Conservation (phyloP, 2,113 vertebrate species). For the Xenopus borealis region DNA sequence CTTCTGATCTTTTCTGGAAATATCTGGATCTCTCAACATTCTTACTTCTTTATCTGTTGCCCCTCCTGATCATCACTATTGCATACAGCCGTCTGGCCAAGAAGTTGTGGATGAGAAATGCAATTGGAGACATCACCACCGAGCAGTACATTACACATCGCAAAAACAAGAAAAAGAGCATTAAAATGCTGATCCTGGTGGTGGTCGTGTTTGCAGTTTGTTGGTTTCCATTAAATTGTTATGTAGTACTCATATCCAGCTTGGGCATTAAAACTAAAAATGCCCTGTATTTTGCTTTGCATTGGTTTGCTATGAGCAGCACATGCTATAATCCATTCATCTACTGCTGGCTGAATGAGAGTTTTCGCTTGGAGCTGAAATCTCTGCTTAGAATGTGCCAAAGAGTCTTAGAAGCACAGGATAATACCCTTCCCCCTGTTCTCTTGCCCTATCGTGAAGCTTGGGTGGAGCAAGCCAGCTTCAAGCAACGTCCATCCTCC, state of each 20-base stretch:
- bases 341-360: constrained; percentile 56
- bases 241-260: constrained; percentile 60
- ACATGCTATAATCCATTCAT: constrained; percentile 60
- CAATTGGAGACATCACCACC: constrained; percentile 50
- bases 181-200: constrained; percentile 62
- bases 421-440: rapidly evolving
- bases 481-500: constrained; percentile 18
- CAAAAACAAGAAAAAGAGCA: constrained; percentile 59
- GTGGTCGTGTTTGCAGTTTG: constrained; percentile 62
- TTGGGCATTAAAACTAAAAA: constrained; percentile 53
- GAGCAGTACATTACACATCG: constrained; percentile 50
- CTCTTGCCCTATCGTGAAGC: background rate
- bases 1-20: constrained; percentile 56
- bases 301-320: constrained; percentile 58
- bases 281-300: constrained; percentile 52
- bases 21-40: constrained; percentile 61
- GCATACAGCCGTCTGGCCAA: constrained; percentile 52
- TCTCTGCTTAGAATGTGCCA: constrained; percentile 46
- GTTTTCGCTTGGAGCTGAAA: constrained; percentile 49
- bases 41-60: constrained; percentile 60
- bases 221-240: constrained; percentile 63
- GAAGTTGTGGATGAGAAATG: constrained; percentile 56
- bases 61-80: constrained; percentile 51
- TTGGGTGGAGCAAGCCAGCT: constrained; percentile 36
- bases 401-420: background rate